These are phyloP conservation scores for Bubo scandiacus DNA, from an alignment of 2,113 vertebrate species.

Conservation along the genomic window DNA sequence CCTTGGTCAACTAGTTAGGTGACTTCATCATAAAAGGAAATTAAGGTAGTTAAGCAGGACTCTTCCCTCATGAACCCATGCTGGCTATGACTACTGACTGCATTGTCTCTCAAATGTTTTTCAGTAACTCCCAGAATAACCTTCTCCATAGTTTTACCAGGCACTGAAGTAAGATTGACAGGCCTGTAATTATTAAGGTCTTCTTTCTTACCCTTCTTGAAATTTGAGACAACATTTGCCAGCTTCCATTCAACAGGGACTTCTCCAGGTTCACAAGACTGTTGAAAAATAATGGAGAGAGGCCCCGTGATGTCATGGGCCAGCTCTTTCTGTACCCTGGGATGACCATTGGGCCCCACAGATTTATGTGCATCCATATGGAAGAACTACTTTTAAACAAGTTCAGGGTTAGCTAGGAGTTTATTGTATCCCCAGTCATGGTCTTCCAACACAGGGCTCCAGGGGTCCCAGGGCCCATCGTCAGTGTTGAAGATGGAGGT, in stretches of 20 bases:
- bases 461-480: neutral
- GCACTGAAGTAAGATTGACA: neutral
- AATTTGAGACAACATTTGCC: neutral
- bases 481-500: neutral
- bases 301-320: neutral
- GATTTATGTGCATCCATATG: neutral
- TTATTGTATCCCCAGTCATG: neutral
- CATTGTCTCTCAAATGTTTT: neutral
- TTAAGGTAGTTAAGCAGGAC: neutral
- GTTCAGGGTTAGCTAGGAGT: neutral
- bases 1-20: too few relatives aligned
- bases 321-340: neutral
- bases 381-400: neutral
- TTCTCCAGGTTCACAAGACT: neutral
- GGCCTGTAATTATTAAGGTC: too few relatives aligned
- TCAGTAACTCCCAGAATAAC: too few relatives aligned
- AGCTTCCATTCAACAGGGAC: neutral
- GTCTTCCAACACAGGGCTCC: neutral
- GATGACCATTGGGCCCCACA: accelerated
- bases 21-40: neutral
- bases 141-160: neutral
- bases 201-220: neutral
- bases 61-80: neutral
- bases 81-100: neutral
- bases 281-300: neutral